These are phyloP conservation scores for Atopsyche davidsoni DNA, from an alignment of 1,140 invertebrate genomes.

Conservation along the genomic window DNA sequence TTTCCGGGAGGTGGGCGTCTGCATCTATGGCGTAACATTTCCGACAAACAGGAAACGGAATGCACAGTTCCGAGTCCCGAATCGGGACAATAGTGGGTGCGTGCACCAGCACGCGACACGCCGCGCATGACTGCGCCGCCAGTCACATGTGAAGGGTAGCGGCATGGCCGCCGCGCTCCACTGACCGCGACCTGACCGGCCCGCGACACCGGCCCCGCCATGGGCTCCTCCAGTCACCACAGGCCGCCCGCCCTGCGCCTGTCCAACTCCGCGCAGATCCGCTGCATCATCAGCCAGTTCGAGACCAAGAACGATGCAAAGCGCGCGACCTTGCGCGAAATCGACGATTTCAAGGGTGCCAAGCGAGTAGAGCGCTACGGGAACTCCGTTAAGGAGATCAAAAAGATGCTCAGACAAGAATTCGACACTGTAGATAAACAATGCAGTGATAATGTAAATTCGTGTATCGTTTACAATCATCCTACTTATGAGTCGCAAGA, in stretches of 20 bases:
- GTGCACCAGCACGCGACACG: slow-evolving; percentile 2
- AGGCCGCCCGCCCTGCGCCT: slow-evolving; percentile 8
- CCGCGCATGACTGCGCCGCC: slow-evolving; percentile 4
- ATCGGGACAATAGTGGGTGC: too few species aligned
- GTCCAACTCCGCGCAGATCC: slow-evolving; percentile 13
- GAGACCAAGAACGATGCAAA: slow-evolving; percentile 9
- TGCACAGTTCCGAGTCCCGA: too few species aligned
- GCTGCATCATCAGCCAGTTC: slow-evolving; percentile 16
- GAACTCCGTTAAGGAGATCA: slow-evolving; percentile 3
- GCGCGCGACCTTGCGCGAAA: neutral
- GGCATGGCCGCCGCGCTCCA: neutral
- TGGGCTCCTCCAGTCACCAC: neutral
- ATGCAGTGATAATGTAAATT: too few species aligned
- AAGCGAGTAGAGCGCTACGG: neutral
- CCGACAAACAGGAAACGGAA: too few species aligned
- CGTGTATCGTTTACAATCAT: too few species aligned
- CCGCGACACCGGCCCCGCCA: neutral
- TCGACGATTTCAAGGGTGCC: too few species aligned
- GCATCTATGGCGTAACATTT: too few species aligned
- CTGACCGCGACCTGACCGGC: neutral
- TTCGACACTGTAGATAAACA: too few species aligned
- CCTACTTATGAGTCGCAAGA: too few species aligned
- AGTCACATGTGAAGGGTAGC: slow-evolving; percentile 1
- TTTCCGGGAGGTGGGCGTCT: too few species aligned
- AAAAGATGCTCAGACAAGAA: slow-evolving; percentile 1